Evolutionary conservation across 1,140 invertebrate species (phyloP).

Genomic region (Ganaspis sp.): DNA sequence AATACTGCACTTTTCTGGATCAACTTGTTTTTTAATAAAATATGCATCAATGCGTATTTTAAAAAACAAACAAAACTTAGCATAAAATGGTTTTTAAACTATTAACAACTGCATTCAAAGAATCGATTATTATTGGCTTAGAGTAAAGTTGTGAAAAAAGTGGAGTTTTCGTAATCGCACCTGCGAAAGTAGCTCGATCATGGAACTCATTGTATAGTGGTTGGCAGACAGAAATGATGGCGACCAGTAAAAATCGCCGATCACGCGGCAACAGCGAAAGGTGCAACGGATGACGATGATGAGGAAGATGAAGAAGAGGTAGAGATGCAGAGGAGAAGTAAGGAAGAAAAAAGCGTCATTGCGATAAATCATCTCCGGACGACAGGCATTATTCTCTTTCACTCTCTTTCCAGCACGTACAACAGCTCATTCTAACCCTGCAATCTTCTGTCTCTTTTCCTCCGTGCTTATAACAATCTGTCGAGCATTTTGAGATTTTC

Average conservation of each 20-base stretch:
- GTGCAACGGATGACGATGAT: slow-evolving; percentile 44
- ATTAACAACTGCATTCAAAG: too few species aligned
- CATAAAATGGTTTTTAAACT: too few species aligned
- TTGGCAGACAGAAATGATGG: slow-evolving; percentile 42
- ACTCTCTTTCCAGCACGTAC: slow-evolving; percentile 36
- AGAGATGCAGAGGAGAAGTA: slow-evolving; percentile 33
- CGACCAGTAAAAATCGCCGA: slow-evolving; percentile 38
- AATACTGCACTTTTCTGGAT: too few species aligned
- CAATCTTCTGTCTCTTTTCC: neutral
- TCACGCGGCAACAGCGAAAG: slow-evolving; percentile 32
- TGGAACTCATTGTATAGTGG: slow-evolving; percentile 35
- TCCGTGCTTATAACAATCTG: neutral
- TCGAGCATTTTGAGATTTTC: slow-evolving; percentile 59
- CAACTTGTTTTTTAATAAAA: too few species aligned
- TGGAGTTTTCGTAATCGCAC: slow-evolving; percentile 34
- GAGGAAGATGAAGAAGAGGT: slow-evolving; percentile 33
- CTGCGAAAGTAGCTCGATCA: slow-evolving; percentile 59
- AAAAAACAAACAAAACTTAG: too few species aligned
- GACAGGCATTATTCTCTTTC: slow-evolving; percentile 69
- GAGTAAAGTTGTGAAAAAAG: too few species aligned
- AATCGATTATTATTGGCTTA: too few species aligned
- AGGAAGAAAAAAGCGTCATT: slow-evolving; percentile 52
- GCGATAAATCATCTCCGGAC: slow-evolving; percentile 65
- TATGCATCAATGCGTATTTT: too few species aligned
- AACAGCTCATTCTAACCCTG: neutral